A percentile compares a stretch with the other conserved stretches of the same genome.
Conservation (phyloP, 2,888 invertebrate genomes). For the Stenotaenia linearis region DNA sequence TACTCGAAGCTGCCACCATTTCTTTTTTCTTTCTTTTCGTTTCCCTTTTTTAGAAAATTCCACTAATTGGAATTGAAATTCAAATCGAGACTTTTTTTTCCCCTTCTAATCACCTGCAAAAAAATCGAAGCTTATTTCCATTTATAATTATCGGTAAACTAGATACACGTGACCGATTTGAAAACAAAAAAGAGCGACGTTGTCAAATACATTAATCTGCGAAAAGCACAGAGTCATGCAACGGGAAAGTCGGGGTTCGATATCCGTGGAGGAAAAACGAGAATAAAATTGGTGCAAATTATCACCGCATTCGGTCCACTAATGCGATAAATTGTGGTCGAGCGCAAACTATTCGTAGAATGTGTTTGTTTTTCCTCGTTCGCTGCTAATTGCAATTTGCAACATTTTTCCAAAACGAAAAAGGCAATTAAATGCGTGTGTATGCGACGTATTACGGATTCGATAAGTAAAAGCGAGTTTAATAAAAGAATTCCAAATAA, state of each 20-base stretch:
- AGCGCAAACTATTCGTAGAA: background rate
- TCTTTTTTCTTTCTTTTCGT: background rate
- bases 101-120: background rate
- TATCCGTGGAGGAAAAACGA: too few relatives aligned
- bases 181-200: background rate
- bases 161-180: background rate
- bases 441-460: background rate
- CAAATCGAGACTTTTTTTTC: background rate
- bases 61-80: background rate
- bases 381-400: background rate
- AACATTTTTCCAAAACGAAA: background rate
- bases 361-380: background rate
- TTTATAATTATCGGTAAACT: background rate
- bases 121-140: too few relatives aligned
- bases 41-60: background rate
- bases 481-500: conserved; percentile 10
- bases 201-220: too few relatives aligned
- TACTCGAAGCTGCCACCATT: background rate
- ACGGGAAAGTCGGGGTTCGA: background rate
- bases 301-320: too few relatives aligned
- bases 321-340: background rate
- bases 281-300: too few relatives aligned
- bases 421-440: conserved; percentile 7
- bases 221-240: background rate
- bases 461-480: background rate